These are phyloP conservation scores for Alaudala cheleensis DNA, from an alignment of 2,113 vertebrate species.

Conservation along the genomic window DNA sequence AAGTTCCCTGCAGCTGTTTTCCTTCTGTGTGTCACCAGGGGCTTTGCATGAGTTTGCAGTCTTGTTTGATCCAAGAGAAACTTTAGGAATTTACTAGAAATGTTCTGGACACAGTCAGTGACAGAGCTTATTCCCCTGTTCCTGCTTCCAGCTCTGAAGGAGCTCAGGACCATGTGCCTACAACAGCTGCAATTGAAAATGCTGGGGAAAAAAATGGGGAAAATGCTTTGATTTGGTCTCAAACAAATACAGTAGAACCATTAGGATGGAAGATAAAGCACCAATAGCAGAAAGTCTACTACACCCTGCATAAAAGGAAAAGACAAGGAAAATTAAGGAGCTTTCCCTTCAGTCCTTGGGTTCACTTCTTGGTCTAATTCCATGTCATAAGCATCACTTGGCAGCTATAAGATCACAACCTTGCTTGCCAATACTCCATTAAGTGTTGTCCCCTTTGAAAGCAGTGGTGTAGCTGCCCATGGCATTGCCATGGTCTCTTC, in stretches of 20 bases:
- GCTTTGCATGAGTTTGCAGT: not conserved
- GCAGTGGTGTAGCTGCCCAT: not conserved
- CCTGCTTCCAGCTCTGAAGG: not conserved
- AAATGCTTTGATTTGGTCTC: not conserved
- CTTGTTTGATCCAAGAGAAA: not conserved
- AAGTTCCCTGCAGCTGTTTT: not conserved
- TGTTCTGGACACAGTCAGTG: not conserved
- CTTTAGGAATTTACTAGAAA: not conserved
- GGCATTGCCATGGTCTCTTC: not conserved
- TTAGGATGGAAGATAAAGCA: not conserved
- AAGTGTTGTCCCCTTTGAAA: not conserved
- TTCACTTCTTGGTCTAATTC: not conserved
- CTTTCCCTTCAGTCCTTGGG: not conserved
- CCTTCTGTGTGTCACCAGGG: not conserved
- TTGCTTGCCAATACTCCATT: rapidly evolving
- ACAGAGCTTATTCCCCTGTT: not conserved
- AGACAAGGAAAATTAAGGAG: not conserved
- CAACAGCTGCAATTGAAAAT: not conserved
- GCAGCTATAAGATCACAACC: not conserved
- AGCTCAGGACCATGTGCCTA: rapidly evolving
- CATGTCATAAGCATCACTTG: not conserved
- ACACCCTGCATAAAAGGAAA: not conserved
- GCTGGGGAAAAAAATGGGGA: not conserved
- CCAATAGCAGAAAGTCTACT: not conserved
- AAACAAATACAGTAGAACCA: not conserved